Percentiles rank a stretch among this genome's conserved stretches.
Conservation (phyloP, 64 coral and sea anemone species). For the Dendronephthya gigantea region DNA sequence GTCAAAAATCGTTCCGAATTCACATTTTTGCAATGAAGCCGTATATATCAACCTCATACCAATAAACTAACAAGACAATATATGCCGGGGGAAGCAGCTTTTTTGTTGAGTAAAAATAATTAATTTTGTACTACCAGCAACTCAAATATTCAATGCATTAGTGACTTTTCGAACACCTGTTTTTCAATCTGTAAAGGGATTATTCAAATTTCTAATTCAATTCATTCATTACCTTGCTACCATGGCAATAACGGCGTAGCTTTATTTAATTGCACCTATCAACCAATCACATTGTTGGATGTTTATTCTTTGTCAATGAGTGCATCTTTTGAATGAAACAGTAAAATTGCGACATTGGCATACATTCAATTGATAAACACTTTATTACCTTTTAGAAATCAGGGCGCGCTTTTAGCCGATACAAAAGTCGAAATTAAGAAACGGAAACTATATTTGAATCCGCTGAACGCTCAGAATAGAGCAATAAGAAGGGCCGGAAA, state of each 20-base stretch:
- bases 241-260: constrained; percentile 4
- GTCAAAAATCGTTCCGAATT: no score
- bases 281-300: neutral
- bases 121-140: neutral
- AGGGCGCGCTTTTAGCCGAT: neutral
- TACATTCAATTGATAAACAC: neutral
- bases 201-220: neutral
- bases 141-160: neutral
- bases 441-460: no score
- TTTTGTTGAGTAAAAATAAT: neutral
- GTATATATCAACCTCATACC: neutral
- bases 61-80: neutral
- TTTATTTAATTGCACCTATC: neutral
- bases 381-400: neutral
- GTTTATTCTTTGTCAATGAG: neutral
- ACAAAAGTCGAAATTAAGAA: neutral
- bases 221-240: constrained; percentile 11
- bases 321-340: neutral
- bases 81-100: neutral
- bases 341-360: neutral
- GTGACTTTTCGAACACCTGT: neutral
- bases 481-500: no score
- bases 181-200: neutral
- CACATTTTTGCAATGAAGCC: no score
- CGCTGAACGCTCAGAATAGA: no score